These are phyloP conservation scores for Sinocyclocheilus grahami DNA, from an alignment of 2,113 vertebrate genomes.

Conservation along the genomic window DNA sequence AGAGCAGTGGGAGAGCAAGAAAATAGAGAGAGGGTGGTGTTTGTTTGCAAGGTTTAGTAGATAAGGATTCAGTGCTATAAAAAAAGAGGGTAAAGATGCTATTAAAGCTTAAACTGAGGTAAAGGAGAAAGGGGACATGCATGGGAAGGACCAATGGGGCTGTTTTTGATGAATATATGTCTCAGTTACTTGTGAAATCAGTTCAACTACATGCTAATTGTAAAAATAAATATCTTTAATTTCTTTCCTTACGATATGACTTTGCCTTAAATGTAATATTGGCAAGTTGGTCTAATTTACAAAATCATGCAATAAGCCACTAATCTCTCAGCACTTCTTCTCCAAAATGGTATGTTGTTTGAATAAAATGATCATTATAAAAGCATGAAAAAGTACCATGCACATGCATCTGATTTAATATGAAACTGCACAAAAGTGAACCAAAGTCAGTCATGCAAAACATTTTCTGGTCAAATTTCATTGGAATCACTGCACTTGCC, in stretches of 20 bases:
- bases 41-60: constrained; percentile 66
- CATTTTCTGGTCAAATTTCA: constrained; percentile 38
- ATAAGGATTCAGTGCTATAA: constrained; percentile 55
- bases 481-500: constrained; percentile 81
- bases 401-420: constrained; percentile 38
- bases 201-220: not conserved
- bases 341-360: not conserved
- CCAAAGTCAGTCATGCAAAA: constrained; percentile 64
- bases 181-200: not conserved
- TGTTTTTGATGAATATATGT: not conserved
- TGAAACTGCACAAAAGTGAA: constrained; percentile 48
- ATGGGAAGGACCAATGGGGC: not conserved
- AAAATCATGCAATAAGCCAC: not conserved
- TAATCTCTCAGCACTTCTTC: not conserved
- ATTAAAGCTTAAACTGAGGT: not conserved
- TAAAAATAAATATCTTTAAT: not conserved
- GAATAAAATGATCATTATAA: not conserved
- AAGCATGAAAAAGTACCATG: constrained; percentile 20
- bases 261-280: not conserved
- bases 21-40: constrained; percentile 63
- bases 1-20: constrained; percentile 68
- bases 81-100: constrained; percentile 13
- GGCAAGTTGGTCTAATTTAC: not conserved
- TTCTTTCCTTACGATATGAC: not conserved
- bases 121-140: constrained; percentile 32